Base-by-base conservation (phyloP, 2,113 vertebrate species). In the Gymnobelideus leadbeateri region DNA sequence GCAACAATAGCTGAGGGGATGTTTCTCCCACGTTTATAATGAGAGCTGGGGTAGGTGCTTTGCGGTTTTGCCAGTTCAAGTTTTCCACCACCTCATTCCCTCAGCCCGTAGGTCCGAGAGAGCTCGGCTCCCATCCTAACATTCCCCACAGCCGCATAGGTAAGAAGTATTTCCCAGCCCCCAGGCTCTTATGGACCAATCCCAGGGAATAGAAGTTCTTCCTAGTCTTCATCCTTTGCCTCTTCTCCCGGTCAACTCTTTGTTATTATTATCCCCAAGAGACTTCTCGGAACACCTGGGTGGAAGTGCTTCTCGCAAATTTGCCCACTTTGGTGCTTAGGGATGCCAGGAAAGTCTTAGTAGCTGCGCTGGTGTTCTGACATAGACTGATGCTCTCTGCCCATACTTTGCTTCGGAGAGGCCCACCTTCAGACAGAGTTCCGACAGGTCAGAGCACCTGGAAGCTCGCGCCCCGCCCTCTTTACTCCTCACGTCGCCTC, bases 91-190 rank as follows among this genome's bases (percentile, higher is more conserved):
- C 19, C 31, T 37, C 11, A 0, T 12, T 31, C 2, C 31, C 11
- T 31, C 28, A 31, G 10, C 57, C 2, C 28, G 25, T 25, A 12
- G 28, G 26, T 3, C 57, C 24, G 54, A 55, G 54, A 55, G 7
- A 55, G 54, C 54, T 25, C 23, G 9, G 55, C 26, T 57, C 26
- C 26, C 9, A 11, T 28, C 55, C 55, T 31, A 31, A 11, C 57
- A 16, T 89, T 47, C 28, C 46, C 51, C 8, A 54, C 52, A 11
- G 92, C 97, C 97, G 96, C 47, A 95, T 96, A 84, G 37, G 51
- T 91, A 2, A 92, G 55, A 21, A 93, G 8, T 50, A 47, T 55
- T 54, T 1, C n/a, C 57, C 84, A 0, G 31, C 12, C 68, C 31
- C 31, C 1, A 7, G 46, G 92, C 77, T 0, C n/a, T 3, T 26